phyloP scores from a whole-genome alignment of 2,888 invertebrate genomes.

The Lycia hirtaria region DNA sequence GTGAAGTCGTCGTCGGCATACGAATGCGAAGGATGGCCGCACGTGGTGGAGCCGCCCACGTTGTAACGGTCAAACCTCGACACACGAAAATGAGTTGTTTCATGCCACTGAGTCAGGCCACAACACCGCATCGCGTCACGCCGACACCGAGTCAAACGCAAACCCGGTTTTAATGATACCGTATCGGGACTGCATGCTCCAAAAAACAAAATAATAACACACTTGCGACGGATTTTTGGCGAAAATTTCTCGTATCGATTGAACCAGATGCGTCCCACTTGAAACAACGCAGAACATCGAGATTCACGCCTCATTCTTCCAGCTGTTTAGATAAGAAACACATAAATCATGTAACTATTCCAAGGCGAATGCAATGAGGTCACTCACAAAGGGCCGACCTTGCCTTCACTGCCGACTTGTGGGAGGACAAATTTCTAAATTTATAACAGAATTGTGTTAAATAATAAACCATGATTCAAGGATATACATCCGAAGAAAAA shows the following conservation, averaged over 20 bases:
- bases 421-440: constrained; percentile 64
- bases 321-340: constrained; percentile 71
- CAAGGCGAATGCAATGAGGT: constrained; percentile 81
- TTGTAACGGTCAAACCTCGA: constrained; percentile 73
- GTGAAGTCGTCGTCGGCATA: constrained; percentile 45
- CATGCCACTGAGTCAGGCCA: constrained; percentile 64
- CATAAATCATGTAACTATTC: constrained; percentile 81
- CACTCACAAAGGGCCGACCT: constrained; percentile 79
- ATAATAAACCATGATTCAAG: constrained; percentile 12
- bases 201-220: constrained; percentile 14
- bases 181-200: constrained; percentile 26
- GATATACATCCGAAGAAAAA: constrained; percentile 3
- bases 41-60: constrained; percentile 64
- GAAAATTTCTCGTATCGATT: constrained; percentile 27
- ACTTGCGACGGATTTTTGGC: constrained; percentile 17
- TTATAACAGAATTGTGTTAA: constrained; percentile 7
- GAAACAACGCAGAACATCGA: constrained; percentile 46
- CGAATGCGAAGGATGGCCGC: constrained; percentile 50
- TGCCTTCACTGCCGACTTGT: constrained; percentile 70
- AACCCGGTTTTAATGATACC: constrained; percentile 46
- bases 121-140: constrained; percentile 44
- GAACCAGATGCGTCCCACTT: constrained; percentile 47
- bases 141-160: constrained; percentile 42
- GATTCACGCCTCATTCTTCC: constrained; percentile 59
- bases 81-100: constrained; percentile 73